Conservation (phyloP, 2,113 vertebrate genomes). For the Menura novaehollandiae region DNA sequence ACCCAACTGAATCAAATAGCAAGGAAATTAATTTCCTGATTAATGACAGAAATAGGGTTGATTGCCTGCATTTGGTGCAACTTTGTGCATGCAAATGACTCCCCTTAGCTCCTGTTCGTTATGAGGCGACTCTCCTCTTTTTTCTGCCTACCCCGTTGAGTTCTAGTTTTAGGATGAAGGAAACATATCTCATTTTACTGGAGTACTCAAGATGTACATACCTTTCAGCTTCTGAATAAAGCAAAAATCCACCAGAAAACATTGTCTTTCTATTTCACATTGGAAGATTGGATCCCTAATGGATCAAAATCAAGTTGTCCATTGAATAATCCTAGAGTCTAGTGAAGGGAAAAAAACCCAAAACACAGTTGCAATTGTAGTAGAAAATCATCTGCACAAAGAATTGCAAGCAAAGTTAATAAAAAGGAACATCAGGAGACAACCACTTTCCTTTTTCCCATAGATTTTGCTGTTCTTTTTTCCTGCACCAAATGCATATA, state of each 20-base stretch:
- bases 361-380: neutral
- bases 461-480: neutral
- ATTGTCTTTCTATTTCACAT: neutral
- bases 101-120: neutral
- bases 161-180: neutral
- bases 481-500: neutral
- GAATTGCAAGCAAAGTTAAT: neutral
- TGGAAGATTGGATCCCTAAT: neutral
- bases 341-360: too few relatives aligned
- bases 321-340: neutral
- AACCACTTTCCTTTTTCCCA: neutral
- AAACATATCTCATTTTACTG: neutral
- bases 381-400: neutral
- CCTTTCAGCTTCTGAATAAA: neutral
- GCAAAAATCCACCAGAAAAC: neutral
- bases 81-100: neutral
- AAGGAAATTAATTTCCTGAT: neutral
- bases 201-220: neutral
- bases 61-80: neutral
- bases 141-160: neutral
- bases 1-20: neutral
- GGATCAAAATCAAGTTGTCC: neutral
- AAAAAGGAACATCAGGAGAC: neutral
- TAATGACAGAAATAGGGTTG: neutral
- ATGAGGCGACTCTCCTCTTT: rapidly evolving